A percentile compares a stretch with the other conserved stretches of the same genome.
Conservation (phyloP, 2,113 vertebrate genomes). For the Merops nubicus region DNA sequence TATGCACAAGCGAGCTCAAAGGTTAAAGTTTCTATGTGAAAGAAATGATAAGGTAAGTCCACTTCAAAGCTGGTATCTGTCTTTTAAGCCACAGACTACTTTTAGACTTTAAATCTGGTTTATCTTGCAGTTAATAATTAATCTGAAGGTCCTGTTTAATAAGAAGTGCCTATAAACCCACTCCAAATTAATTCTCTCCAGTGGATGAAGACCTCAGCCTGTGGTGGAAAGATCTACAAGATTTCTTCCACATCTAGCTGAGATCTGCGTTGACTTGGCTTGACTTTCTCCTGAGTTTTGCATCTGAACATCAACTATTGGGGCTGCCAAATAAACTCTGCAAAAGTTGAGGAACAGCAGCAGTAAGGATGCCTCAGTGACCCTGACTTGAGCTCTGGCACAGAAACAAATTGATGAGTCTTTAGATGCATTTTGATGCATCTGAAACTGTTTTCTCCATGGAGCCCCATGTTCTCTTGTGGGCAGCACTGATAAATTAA, state of each 20-base stretch:
- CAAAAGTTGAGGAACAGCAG: not conserved
- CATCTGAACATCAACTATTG: not conserved
- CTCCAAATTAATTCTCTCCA: not conserved
- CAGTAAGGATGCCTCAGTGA: not conserved
- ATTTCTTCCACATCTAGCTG: not conserved
- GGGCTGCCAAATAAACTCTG: not conserved
- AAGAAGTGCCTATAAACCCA: not conserved
- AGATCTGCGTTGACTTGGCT: not conserved
- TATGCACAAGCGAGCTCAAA: conserved; percentile 99
- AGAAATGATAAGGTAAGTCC: conserved; percentile 97
- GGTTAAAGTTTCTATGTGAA: conserved; percentile 99
- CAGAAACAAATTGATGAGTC: too few relatives aligned
- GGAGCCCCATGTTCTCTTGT: not conserved
- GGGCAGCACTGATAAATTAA: not conserved
- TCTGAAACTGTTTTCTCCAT: not conserved
- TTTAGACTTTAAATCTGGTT: conserved; percentile 60
- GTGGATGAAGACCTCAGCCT: not conserved
- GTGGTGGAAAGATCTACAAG: not conserved
- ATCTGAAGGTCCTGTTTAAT: conserved; percentile 48
- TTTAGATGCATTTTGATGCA: not conserved
- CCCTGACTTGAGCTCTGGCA: not conserved
- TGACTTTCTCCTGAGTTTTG: not conserved
- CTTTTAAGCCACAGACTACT: conserved; percentile 63
- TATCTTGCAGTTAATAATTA: conserved; percentile 64
- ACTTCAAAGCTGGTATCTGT: conserved; percentile 61